These are phyloP conservation scores for Mus spicilegus DNA, from an alignment of 2,113 vertebrate genomes.

Conservation along the genomic window DNA sequence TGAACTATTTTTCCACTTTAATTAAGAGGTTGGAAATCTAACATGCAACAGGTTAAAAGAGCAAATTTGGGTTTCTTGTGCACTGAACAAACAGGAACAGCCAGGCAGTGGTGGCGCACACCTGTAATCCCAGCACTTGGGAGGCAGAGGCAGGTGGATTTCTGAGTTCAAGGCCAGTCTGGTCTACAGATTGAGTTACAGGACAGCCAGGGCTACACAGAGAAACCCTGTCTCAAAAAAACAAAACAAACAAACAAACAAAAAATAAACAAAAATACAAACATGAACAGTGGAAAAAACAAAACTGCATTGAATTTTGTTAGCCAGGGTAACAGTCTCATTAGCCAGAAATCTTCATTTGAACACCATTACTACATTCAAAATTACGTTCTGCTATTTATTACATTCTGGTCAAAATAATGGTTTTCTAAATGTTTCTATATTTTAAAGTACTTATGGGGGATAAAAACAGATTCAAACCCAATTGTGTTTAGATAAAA, in stretches of 20 bases:
- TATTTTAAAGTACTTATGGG: neutral
- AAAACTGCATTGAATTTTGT: neutral
- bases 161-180: no score
- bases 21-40: neutral
- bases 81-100: neutral
- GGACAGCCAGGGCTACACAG: no score
- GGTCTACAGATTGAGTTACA: no score
- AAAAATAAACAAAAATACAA: neutral
- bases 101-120: no score
- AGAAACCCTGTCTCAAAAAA: no score
- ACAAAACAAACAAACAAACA: no score
- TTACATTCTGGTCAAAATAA: neutral
- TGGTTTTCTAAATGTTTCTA: neutral
- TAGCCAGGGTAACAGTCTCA: neutral
- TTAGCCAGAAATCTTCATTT: neutral
- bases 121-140: no score
- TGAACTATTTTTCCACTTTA: slow-evolving; percentile 3
- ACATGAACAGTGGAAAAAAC: neutral
- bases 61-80: neutral
- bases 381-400: neutral
- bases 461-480: neutral
- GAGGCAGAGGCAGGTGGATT: no score
- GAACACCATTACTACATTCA: neutral
- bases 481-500: neutral
- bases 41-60: neutral